A percentile compares a stretch with the other conserved stretches of the same genome.
phyloP scores from a whole-genome alignment of 2,888 invertebrate species.

The Tenthredo livida region DNA sequence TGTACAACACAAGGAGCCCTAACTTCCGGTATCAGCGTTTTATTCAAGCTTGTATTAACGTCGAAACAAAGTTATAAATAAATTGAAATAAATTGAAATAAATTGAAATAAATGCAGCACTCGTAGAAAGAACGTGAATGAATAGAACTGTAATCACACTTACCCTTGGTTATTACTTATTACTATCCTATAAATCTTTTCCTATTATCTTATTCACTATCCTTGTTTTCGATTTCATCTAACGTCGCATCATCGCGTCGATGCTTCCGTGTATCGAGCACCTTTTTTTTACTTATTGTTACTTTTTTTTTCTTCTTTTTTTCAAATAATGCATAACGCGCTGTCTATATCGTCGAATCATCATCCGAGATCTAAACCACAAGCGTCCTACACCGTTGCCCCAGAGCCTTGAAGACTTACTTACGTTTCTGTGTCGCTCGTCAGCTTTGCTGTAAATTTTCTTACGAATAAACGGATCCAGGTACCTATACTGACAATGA shows the following conservation, averaged over 20 bases:
- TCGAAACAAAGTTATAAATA: not conserved
- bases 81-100: not conserved
- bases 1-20: not conserved
- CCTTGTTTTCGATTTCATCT: not conserved
- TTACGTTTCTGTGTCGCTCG: conserved; percentile 23
- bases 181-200: conserved; percentile 15
- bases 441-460: not conserved
- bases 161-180: conserved; percentile 2
- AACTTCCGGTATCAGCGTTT: not conserved
- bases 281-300: not conserved
- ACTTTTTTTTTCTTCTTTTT: not conserved
- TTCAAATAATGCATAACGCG: conserved; percentile 11
- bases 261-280: conserved; percentile 27
- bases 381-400: conserved; percentile 24
- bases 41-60: not conserved
- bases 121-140: conserved; percentile 11
- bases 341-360: conserved; percentile 19
- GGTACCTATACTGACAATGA: conserved; percentile 19
- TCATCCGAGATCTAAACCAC: conserved; percentile 40
- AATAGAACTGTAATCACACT: not conserved
- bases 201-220: not conserved
- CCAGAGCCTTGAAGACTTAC: conserved; percentile 28
- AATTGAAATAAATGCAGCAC: not conserved
- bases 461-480: conserved; percentile 4
- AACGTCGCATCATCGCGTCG: not conserved